Conservation (phyloP, 2,113 vertebrate genomes). For the Thamnaconus septentrionalis region DNA sequence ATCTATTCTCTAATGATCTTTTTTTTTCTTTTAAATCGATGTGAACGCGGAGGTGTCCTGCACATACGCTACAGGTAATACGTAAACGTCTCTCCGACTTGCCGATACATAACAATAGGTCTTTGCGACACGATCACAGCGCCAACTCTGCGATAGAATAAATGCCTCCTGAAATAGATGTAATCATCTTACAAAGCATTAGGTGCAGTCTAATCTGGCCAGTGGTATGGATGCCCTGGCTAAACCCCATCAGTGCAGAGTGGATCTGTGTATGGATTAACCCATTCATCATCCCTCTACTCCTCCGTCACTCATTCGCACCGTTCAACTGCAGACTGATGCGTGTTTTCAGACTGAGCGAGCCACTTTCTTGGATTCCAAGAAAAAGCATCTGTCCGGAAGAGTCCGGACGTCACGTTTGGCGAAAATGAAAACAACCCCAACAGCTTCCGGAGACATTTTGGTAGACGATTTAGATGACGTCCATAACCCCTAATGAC, state of each 20-base stretch:
- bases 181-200: slow-evolving; percentile 90
- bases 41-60: not conserved
- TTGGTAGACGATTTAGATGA: no score
- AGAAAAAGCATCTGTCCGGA: no score
- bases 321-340: slow-evolving; percentile 23
- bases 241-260: slow-evolving; percentile 70
- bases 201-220: slow-evolving; percentile 82
- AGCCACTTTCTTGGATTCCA: no score
- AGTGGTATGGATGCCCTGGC: slow-evolving; percentile 53
- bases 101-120: slow-evolving; percentile 24
- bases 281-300: slow-evolving; percentile 41
- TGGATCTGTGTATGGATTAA: slow-evolving; percentile 61
- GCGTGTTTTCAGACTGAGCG: not conserved
- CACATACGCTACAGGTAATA: not conserved
- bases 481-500: no score
- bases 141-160: slow-evolving; percentile 74
- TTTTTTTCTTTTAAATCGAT: not conserved
- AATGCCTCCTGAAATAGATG: slow-evolving; percentile 86
- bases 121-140: slow-evolving; percentile 48
- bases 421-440: no score
- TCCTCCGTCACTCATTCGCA: slow-evolving; percentile 22
- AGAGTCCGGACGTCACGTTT: no score
- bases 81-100: not conserved
- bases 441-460: no score
- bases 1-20: no score